Percentiles rank a stretch among this genome's conserved stretches.
phyloP scores from a whole-genome alignment of 2,797 vertebrate species.

The Aphelocoma californica region DNA sequence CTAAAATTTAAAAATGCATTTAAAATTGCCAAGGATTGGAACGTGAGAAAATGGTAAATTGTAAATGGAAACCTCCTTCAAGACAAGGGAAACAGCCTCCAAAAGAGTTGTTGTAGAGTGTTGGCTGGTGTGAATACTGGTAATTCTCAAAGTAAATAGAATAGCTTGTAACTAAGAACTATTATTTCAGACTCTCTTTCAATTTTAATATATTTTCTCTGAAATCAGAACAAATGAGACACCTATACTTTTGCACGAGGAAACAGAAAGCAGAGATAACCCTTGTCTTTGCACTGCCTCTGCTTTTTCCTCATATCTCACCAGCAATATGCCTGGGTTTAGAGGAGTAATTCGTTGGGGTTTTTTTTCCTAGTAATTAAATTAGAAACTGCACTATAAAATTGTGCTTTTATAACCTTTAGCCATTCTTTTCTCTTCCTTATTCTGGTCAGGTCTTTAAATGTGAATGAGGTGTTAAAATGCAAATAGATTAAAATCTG shows the following conservation, averaged over 20 bases:
- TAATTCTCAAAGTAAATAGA: neutral
- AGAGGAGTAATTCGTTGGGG: neutral
- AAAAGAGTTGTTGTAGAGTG: neutral
- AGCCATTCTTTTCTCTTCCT: neutral
- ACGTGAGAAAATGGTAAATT: neutral
- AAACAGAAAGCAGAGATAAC: neutral
- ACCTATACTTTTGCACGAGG: neutral
- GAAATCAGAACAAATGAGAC: neutral
- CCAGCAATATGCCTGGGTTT: neutral
- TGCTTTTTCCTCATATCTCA: neutral
- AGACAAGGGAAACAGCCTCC: neutral
- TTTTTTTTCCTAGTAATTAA: neutral
- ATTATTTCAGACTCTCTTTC: neutral
- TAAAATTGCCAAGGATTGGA: neutral
- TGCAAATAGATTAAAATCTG: neutral
- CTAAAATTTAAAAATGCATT: neutral
- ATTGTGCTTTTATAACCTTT: neutral
- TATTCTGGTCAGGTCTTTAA: neutral
- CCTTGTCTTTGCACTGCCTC: neutral
- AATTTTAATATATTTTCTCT: neutral
- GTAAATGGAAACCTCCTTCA: neutral
- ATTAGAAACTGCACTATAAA: neutral
- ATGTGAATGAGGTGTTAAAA: neutral
- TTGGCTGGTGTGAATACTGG: neutral
- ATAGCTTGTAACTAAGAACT: fast-evolving